Percentiles rank a stretch among this genome's conserved stretches.
phyloP scores from a whole-genome alignment of 1,140 invertebrate genomes.

The Phocides pigmalion region DNA sequence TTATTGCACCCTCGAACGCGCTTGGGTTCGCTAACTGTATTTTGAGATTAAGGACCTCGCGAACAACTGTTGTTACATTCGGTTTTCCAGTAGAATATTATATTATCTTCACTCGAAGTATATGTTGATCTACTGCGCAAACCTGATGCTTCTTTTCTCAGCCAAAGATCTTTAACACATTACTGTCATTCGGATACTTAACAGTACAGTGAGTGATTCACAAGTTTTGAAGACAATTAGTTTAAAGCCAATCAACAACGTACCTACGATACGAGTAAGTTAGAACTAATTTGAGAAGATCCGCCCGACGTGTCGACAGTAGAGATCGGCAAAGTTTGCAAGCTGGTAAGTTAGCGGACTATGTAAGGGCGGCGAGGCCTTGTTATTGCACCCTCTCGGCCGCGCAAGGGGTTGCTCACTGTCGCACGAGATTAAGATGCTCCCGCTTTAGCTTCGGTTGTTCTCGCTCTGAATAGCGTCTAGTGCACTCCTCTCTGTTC shows the following conservation, averaged over 20 bases:
- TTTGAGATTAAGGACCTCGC: too few relatives aligned
- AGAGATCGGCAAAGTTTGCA: constrained; percentile 75
- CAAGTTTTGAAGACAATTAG: not conserved
- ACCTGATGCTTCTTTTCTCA: too few relatives aligned
- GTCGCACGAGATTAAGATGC: constrained; percentile 77
- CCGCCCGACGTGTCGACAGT: constrained; percentile 37
- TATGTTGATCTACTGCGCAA: too few relatives aligned
- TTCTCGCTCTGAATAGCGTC: constrained; percentile 58
- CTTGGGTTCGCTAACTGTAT: too few relatives aligned
- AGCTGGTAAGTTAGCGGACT: constrained; percentile 68
- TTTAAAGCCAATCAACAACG: constrained; percentile 3
- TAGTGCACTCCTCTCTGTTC: constrained; percentile 49
- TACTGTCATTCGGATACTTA: too few relatives aligned
- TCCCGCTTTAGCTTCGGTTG: constrained; percentile 63
- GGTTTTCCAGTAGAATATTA: too few relatives aligned
- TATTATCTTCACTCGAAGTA: too few relatives aligned
- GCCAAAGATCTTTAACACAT: too few relatives aligned
- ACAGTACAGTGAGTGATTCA: not conserved
- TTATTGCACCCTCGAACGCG: too few relatives aligned
- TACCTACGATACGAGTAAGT: constrained; percentile 8
- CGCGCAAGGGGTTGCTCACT: constrained; percentile 73
- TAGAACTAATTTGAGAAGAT: constrained; percentile 30
- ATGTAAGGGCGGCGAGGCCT: constrained; percentile 53
- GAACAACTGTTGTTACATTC: too few relatives aligned
- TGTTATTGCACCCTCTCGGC: constrained; percentile 81